Conservation (phyloP, 2,113 vertebrate species). For the Prietella phreatophila region DNA sequence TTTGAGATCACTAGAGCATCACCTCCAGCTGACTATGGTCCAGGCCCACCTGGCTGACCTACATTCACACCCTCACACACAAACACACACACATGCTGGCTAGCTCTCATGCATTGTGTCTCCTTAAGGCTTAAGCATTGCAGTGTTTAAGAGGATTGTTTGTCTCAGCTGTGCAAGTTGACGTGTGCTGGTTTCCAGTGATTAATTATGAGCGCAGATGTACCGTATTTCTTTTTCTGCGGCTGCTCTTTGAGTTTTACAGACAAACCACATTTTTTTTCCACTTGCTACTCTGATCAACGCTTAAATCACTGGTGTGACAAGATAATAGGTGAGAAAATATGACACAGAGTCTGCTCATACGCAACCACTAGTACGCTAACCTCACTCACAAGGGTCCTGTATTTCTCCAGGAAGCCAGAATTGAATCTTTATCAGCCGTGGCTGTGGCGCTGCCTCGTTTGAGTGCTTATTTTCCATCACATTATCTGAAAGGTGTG, state of each 20-base stretch:
- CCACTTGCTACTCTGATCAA: constrained; percentile 25
- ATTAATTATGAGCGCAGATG: constrained; percentile 30
- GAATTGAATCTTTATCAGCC: neutral
- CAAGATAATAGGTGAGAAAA: constrained; percentile 26
- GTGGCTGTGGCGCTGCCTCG: neutral
- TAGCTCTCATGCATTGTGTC: neutral
- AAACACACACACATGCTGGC: constrained; percentile 2
- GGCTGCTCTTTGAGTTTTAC: constrained; percentile 1
- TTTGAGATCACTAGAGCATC: constrained; percentile 18
- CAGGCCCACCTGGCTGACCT: constrained; percentile 70
- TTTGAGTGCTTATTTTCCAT: neutral
- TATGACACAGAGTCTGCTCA: neutral
- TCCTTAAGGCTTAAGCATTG: neutral
- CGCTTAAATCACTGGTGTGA: constrained; percentile 28
- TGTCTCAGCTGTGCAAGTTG: constrained; percentile 1
- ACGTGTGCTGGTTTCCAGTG: constrained; percentile 14
- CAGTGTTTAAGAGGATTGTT: neutral
- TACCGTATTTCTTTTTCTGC: constrained; percentile 2
- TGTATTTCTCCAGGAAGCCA: neutral
- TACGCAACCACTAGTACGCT: constrained; percentile 10
- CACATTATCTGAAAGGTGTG: neutral
- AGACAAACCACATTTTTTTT: constrained; percentile 38
- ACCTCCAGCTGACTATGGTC: constrained; percentile 62
- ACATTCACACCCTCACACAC: constrained; percentile 52
- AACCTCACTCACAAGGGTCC: neutral